These are phyloP conservation scores for Palythoa grandiflora DNA, from an alignment of 92 coral and sea anemone genomes.

Conservation along the genomic window DNA sequence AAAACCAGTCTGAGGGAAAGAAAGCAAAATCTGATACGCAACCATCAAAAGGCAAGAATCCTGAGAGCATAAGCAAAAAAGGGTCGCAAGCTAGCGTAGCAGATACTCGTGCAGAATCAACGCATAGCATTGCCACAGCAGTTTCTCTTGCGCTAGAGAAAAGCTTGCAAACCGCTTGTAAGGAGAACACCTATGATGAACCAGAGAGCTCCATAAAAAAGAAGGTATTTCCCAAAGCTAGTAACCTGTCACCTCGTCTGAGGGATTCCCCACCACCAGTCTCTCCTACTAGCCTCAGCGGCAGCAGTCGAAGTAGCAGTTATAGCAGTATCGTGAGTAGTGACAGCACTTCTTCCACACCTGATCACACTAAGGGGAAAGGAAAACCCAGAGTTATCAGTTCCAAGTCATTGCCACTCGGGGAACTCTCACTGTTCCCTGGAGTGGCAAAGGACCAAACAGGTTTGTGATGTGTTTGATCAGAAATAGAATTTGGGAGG, in stretches of 20 bases:
- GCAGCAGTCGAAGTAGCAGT: slow-evolving; percentile 98
- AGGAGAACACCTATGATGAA: slow-evolving; percentile 80
- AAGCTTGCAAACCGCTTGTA: slow-evolving; percentile 84
- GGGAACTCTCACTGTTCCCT: slow-evolving; percentile 58
- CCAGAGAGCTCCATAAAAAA: slow-evolving; percentile 59
- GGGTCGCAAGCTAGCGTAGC: slow-evolving; percentile 19
- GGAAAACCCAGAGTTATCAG: slow-evolving; percentile 73
- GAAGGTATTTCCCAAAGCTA: slow-evolving; percentile 75
- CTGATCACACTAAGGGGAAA: slow-evolving; percentile 76
- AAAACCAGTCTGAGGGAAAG: slow-evolving; percentile 54
- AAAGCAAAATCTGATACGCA: slow-evolving; percentile 55
- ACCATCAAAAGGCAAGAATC: slow-evolving; percentile 46
- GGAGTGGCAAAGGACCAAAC: slow-evolving; percentile 52
- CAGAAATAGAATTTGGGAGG: no score
- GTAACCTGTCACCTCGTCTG: slow-evolving; percentile 73
- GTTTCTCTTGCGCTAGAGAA: slow-evolving; percentile 89
- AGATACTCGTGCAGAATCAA: slow-evolving; percentile 45
- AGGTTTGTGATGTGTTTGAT: background rate
- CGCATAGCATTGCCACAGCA: slow-evolving; percentile 86
- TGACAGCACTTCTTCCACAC: slow-evolving; percentile 75
- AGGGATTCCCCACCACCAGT: slow-evolving; percentile 83
- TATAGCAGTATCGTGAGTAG: slow-evolving; percentile 98
- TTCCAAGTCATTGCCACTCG: slow-evolving; percentile 77
- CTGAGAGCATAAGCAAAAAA: slow-evolving; percentile 7
- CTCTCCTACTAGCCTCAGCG: slow-evolving; percentile 86